Percentiles rank a stretch among this genome's conserved stretches.
phyloP scores from a whole-genome alignment of 2,888 invertebrate genomes.

The Drosophila colorata region DNA sequence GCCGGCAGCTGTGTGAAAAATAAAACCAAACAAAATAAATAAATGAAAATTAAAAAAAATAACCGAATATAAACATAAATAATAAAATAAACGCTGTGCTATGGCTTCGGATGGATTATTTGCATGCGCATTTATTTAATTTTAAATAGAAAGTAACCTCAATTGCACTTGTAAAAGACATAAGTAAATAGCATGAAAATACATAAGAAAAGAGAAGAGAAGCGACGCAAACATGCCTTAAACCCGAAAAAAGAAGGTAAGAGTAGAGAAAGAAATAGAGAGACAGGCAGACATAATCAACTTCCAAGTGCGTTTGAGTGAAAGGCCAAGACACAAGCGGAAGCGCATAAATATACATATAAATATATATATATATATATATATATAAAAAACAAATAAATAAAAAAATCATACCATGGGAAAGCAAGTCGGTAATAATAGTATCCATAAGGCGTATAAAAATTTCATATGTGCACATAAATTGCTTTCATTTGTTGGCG shows the following conservation, averaged over 20 bases:
- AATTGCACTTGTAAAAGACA: constrained; percentile 78
- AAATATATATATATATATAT: background rate
- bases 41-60: constrained; percentile 4
- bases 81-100: constrained; percentile 30
- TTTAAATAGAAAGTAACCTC: constrained; percentile 79
- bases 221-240: constrained; percentile 39
- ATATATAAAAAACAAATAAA: too few relatives aligned
- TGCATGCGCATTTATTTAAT: constrained; percentile 71
- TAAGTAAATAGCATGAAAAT: constrained; percentile 68
- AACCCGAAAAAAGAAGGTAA: background rate
- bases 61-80: constrained; percentile 11
- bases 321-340: constrained; percentile 29
- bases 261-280: background rate
- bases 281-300: background rate
- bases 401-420: constrained; percentile 30
- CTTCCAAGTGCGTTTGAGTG: constrained; percentile 4
- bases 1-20: constrained; percentile 70
- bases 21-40: constrained; percentile 38
- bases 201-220: constrained; percentile 39
- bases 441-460: background rate
- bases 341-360: constrained; percentile 11
- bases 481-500: constrained; percentile 21
- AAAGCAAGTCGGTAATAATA: constrained; percentile 32
- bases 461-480: constrained; percentile 1
- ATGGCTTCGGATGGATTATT: constrained; percentile 50